phyloP scores from a whole-genome alignment of 2,113 vertebrate genomes.

The Cebus imitator region DNA sequence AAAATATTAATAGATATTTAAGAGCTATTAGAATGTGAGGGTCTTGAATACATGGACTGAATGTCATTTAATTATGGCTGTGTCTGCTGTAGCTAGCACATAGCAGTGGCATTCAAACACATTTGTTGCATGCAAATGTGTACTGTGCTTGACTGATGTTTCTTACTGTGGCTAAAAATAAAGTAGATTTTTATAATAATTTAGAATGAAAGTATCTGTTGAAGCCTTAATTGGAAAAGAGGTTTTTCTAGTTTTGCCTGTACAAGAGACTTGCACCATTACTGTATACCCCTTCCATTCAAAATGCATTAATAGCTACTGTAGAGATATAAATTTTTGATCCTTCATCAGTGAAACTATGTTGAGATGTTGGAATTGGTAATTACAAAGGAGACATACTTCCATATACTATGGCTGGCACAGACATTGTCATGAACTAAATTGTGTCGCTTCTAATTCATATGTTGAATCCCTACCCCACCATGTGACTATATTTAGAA shows the following conservation, averaged over 20 bases:
- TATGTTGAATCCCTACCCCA: neutral
- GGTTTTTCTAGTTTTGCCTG: neutral
- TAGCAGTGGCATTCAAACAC: neutral
- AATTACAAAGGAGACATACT: neutral
- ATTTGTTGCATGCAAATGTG: neutral
- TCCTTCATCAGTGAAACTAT: neutral
- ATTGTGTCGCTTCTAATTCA: neutral
- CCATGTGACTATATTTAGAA: neutral
- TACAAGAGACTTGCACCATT: neutral
- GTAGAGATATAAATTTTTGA: neutral
- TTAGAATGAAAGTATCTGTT: neutral
- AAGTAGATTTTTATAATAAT: neutral
- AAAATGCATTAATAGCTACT: neutral
- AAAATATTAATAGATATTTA: neutral
- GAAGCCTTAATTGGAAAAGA: neutral
- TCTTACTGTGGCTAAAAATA: neutral
- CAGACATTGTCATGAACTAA: neutral
- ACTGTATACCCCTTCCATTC: fast-evolving
- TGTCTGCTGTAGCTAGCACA: neutral
- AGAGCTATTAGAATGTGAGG: neutral
- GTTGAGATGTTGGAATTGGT: neutral
- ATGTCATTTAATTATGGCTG: neutral
- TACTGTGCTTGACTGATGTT: neutral
- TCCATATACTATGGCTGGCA: neutral
- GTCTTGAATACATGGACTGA: neutral